Evolutionary conservation across 2,113 vertebrate species (phyloP), one percentile per base, ranked within the genome.

Genomic region (Campylomormyrus tamandua): DNA sequence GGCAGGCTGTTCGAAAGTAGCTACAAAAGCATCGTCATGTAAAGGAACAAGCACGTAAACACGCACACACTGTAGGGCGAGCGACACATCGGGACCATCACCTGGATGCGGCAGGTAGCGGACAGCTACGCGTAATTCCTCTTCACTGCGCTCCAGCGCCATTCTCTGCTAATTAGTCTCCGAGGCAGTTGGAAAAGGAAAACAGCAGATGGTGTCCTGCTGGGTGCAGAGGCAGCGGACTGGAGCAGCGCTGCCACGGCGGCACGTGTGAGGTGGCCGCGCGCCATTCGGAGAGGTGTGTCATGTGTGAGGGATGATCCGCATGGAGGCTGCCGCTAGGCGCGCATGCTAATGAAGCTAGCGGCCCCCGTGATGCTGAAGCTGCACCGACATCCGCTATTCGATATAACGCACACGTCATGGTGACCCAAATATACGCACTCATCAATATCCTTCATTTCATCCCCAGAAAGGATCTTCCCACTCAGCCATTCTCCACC

Each of bases 161-260:
- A 19, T 50, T 53, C 85, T 87, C 49, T 24, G 45, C 50, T 87
- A 87, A 87, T 87, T 87, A 87, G 85, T 87, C 85, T 87, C 85
- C 13, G 50, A 87, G 85, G 85, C 50, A 27, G 50, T 53, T 87
- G 85, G 85, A 50, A 42, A 87, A 35, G 85, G 50, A 87, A 87
- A 87, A 87, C 85, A 87, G 85, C 85, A 87, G 85, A 87, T 87
- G 85, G 48, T 87, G 85, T 87, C 85, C 49, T 87, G 50, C 50
- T 87, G 85, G 46, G 85, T 87, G 48, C 50, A 53, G 48, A 87
- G 50, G 85, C 85, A 87, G 85, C 50, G 24, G 85, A 87, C 85
- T 87, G 85, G 49, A 87, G 85, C 85, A 27, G 50, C 85, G 31
- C n/a, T 7, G 50, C 24, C 8, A 53, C 85, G 6, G 48, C 27